These are phyloP conservation scores for Mionectes macconnelli DNA, from an alignment of 2,113 vertebrate genomes.

Conservation along the genomic window DNA sequence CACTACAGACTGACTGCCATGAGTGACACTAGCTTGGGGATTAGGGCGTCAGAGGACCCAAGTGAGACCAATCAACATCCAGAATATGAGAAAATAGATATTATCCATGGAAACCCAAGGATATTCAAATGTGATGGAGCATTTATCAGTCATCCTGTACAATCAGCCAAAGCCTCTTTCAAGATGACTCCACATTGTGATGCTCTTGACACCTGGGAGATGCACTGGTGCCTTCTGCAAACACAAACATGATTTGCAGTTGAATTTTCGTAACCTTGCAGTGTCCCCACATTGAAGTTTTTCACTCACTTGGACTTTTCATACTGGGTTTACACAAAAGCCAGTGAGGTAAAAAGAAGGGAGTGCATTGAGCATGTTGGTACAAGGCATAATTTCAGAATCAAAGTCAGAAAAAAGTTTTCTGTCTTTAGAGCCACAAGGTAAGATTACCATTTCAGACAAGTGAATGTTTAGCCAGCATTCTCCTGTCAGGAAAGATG, in stretches of 20 bases:
- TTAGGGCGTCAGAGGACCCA: neutral
- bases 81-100: neutral
- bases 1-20: conserved; percentile 63
- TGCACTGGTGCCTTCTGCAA: neutral
- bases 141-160: neutral
- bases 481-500: neutral
- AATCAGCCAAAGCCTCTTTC: neutral
- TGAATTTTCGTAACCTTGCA: neutral
- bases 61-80: neutral
- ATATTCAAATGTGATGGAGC: neutral
- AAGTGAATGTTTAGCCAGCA: neutral
- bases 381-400: neutral
- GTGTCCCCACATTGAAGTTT: neutral
- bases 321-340: neutral
- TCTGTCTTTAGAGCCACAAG: neutral
- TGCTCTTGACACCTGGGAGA: neutral
- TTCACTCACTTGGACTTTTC: neutral
- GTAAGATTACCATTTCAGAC: neutral
- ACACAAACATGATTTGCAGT: neutral
- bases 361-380: neutral
- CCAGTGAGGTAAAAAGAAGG: neutral
- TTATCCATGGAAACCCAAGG: neutral
- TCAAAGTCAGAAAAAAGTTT: neutral
- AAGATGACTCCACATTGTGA: neutral
- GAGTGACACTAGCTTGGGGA: conserved; percentile 50